These are phyloP conservation scores for Ctena decussata DNA, from an alignment of 2,888 invertebrate species.

Conservation along the genomic window DNA sequence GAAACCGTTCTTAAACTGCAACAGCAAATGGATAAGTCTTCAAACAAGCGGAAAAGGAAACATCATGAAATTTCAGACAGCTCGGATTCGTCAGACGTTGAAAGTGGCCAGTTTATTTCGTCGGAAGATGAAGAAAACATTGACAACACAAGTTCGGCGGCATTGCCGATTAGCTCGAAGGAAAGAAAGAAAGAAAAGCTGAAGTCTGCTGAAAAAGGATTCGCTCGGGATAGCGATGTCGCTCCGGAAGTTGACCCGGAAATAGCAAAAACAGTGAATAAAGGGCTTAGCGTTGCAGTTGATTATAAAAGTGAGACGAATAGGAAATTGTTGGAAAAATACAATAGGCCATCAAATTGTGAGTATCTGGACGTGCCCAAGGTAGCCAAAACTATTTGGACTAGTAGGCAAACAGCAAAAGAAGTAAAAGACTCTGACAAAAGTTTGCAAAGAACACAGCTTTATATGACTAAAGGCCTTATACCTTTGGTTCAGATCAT, in stretches of 20 bases:
- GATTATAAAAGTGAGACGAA: neutral
- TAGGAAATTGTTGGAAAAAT: neutral
- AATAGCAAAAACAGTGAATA: neutral
- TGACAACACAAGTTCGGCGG: neutral
- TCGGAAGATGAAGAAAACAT: neutral
- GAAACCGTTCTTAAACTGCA: neutral
- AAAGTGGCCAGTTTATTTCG: neutral
- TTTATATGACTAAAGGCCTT: neutral
- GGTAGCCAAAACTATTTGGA: neutral
- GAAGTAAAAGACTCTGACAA: neutral
- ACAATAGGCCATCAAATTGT: neutral
- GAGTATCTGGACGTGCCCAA: neutral
- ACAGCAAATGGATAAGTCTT: neutral
- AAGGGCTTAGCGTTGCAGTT: neutral
- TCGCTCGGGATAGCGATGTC: neutral
- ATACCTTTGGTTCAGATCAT: constrained; percentile 5
- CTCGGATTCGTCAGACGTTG: neutral
- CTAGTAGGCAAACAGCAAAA: neutral
- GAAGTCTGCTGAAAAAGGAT: neutral
- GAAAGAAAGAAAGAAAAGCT: neutral
- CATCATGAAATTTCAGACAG: neutral
- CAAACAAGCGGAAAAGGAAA: neutral
- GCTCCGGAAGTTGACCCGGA: neutral
- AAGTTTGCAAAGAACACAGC: neutral
- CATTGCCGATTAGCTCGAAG: neutral